Conservation (phyloP, 2,888 invertebrate species). For the Pterobdella sp. region DNA sequence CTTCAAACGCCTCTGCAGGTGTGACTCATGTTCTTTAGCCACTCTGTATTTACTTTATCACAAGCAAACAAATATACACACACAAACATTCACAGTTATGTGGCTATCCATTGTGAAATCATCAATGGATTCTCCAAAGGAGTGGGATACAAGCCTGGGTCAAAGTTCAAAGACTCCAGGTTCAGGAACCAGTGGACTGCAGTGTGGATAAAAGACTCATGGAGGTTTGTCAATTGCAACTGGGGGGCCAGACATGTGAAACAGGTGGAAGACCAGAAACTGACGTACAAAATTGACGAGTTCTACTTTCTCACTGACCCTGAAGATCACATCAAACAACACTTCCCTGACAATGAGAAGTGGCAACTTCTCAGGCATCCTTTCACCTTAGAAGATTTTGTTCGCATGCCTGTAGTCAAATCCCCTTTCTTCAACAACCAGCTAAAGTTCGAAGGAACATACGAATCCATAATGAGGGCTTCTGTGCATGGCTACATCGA, state of each 20-base stretch:
- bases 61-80: background rate
- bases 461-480: constrained; percentile 45
- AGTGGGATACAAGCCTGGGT: constrained; percentile 94
- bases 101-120: constrained; percentile 93
- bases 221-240: constrained; percentile 92
- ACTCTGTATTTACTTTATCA: background rate
- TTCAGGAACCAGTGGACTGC: constrained; percentile 99
- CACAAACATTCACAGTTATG: constrained; percentile 64
- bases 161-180: constrained; percentile 56
- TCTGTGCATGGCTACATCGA: constrained; percentile 42
- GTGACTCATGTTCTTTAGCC: constrained; percentile 17
- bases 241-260: constrained; percentile 80
- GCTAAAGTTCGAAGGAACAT: constrained; percentile 43
- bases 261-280: constrained; percentile 32
- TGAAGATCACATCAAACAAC: constrained; percentile 50
- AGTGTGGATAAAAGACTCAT: constrained; percentile 89
- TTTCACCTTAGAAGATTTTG: constrained; percentile 52
- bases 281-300: constrained; percentile 47
- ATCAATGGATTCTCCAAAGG: constrained; percentile 98
- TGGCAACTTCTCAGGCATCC: constrained; percentile 52
- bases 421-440: constrained; percentile 52
- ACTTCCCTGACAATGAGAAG: constrained; percentile 44
- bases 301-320: constrained; percentile 51
- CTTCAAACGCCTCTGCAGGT: constrained; percentile 95
- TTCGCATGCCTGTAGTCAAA: constrained; percentile 52